Conservation (phyloP, 1,140 invertebrate genomes). For the Arion vulgaris region DNA sequence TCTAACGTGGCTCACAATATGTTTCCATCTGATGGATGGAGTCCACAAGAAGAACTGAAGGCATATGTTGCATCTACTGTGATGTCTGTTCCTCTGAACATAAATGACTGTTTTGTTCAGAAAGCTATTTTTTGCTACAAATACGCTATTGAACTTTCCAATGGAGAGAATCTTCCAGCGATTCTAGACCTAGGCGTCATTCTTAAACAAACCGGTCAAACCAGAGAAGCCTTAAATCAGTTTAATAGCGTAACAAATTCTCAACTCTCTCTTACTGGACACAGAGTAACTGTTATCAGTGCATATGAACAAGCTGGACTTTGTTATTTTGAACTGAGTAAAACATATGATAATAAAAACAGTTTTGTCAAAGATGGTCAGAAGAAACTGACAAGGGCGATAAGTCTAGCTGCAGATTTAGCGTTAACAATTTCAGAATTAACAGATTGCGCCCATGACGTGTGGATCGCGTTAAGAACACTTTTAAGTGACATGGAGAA, state of each 20-base stretch:
- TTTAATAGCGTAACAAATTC: neutral
- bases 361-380: neutral
- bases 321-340: neutral
- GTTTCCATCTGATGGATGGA: neutral
- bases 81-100: neutral
- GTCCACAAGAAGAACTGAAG: neutral
- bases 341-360: neutral
- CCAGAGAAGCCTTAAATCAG: neutral
- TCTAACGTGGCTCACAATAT: no score
- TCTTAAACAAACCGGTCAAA: neutral
- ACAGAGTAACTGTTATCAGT: neutral
- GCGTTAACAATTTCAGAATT: neutral
- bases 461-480: neutral
- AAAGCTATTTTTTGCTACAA: neutral
- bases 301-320: slow-evolving; percentile 9
- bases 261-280: no score
- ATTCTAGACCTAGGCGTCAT: neutral
- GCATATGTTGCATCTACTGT: neutral
- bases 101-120: neutral
- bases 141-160: neutral
- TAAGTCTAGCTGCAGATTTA: slow-evolving; percentile 7
- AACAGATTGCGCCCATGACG: neutral
- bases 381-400: neutral
- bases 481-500: neutral
- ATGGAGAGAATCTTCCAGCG: slow-evolving; percentile 6